Percentiles rank a stretch among this genome's conserved stretches.
phyloP scores from a whole-genome alignment of 2,888 invertebrate species.

The Amiota mariae region DNA sequence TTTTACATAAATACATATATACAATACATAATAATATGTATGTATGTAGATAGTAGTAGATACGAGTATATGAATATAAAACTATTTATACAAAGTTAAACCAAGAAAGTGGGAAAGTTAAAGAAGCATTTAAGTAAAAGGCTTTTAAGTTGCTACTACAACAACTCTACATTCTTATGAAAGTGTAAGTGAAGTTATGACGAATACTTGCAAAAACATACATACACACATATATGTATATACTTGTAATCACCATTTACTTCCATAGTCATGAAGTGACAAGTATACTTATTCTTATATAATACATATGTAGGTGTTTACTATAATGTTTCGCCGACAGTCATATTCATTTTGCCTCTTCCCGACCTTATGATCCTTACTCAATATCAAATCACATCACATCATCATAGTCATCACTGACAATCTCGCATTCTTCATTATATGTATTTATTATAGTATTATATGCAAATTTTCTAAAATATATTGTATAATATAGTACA shows the following conservation, averaged over 20 bases:
- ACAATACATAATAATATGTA: no score
- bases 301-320: background rate
- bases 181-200: constrained; percentile 27
- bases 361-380: background rate
- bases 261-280: background rate
- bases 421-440: background rate
- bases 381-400: background rate
- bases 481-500: background rate
- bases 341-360: background rate
- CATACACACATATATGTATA: background rate
- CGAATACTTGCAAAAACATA: no score
- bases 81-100: no score
- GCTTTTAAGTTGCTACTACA: no score
- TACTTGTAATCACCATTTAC: background rate
- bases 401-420: background rate
- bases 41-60: no score
- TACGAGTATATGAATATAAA: no score
- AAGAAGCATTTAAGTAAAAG: no score
- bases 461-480: constrained; percentile 22
- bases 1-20: no score
- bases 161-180: background rate
- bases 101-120: no score
- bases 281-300: background rate
- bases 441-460: background rate
- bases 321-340: no score